Evolutionary conservation across 2,888 invertebrate species (phyloP), one percentile per base, ranked within the genome.

Genomic region (Callimorpha dominula): DNA sequence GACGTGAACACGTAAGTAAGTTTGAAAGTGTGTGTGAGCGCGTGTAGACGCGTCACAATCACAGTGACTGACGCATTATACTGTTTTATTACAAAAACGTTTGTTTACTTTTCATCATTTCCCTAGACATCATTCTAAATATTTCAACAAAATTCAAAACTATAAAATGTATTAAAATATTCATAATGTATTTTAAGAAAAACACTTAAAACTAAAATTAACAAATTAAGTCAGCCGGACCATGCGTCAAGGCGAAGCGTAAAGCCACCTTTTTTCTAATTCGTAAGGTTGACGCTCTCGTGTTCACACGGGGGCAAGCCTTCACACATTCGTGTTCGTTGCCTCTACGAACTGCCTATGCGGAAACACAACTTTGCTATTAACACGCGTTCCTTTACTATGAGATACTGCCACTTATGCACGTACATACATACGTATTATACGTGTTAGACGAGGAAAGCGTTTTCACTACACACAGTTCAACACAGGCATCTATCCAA

Each of bases 271-370:
- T 93, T 94, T 95, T 94, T 94, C 92, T 92, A 94, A 93, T 94
- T 94, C 89, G 92, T 93, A 94, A 95, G 95, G 95, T 95, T 95
- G 94, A 92, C 94, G 95, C 91, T 94, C 95, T 91, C 93, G 83
- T 90, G 93, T 93, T 93, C 94, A 91, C 92, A 93, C 92, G 92
- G 90, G 90, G 91, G 90, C 92, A 90, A 90, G 91, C 89, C 91
- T 82, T 90, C 91, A 90, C 90, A 89, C 90, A 91, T 86, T 87
- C 87, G 87, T 92, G 93, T 92, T 92, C 92, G 93, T 93, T 91
- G 91, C 89, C 91, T 91, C 89, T 90, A 86, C 91, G 92, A 91
- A 90, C 90, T 92, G 92, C 93, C 93, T 94, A 94, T 93, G 95
- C 95, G 95, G 95, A 95, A 95, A 95, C 94, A 92, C 91, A 91